Evolutionary conservation across 2,888 invertebrate genomes (phyloP).

Genomic region (Limnephilus rhombicus): DNA sequence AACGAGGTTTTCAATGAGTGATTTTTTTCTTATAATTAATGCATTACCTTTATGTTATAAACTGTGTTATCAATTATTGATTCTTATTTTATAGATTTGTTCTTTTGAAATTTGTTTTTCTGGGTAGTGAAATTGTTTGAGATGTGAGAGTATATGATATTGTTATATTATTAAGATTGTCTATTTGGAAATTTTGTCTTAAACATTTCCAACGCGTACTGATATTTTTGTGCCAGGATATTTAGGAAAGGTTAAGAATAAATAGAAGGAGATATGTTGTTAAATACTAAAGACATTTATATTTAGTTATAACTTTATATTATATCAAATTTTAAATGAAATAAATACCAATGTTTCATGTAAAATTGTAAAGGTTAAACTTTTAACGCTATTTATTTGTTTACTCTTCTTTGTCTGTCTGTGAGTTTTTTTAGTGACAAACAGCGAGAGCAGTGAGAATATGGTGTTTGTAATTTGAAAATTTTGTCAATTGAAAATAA

Average conservation of each 20-base stretch:
- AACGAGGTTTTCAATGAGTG: neutral
- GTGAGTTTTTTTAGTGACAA: neutral
- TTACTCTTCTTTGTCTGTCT: neutral
- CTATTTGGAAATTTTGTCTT: constrained; percentile 10
- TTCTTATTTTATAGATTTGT: neutral
- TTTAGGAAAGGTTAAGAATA: neutral
- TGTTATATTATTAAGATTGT: neutral
- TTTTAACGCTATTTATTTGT: neutral
- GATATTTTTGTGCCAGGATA: constrained; percentile 29
- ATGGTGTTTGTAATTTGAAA: neutral
- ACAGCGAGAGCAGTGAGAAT: neutral
- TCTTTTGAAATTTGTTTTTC: neutral
- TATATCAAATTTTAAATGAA: neutral
- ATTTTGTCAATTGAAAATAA: neutral
- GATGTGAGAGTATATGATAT: neutral
- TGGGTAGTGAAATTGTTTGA: neutral
- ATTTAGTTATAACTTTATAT: neutral
- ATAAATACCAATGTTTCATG: neutral
- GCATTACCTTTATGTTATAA: neutral
- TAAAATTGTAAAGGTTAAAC: neutral
- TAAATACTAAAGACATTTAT: constrained; percentile 34
- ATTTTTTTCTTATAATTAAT: neutral
- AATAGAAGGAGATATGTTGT: neutral
- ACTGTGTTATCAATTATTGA: neutral
- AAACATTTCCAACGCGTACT: constrained; percentile 29